These are phyloP conservation scores for Hoplostethus mediterraneus DNA, from an alignment of 2,797 vertebrate genomes.

Conservation along the genomic window DNA sequence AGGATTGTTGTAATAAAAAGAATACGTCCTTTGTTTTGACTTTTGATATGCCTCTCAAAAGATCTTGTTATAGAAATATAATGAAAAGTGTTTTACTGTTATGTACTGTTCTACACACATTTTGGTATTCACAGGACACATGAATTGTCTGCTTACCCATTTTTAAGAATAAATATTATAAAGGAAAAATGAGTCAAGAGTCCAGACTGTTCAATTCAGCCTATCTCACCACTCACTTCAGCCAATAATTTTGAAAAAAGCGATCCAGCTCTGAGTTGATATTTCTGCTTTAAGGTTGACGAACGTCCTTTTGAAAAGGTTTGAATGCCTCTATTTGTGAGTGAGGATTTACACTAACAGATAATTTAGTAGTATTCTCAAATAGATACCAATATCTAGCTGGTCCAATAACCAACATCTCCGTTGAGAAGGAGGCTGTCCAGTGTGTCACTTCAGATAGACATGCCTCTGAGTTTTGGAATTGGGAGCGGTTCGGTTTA, in stretches of 20 bases:
- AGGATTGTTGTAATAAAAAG: constrained; percentile 68
- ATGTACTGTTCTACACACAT: constrained; percentile 86
- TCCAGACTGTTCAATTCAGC: constrained; percentile 32
- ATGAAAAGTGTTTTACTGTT: constrained; percentile 85
- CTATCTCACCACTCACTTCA: not conserved
- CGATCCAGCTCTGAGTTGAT: not conserved
- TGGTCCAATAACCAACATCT: no score
- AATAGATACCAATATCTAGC: no score
- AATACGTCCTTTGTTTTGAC: constrained; percentile 72
- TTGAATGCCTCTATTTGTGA: not conserved
- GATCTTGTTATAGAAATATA: constrained; percentile 86
- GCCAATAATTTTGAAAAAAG: not conserved
- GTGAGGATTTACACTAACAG: not conserved
- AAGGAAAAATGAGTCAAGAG: constrained; percentile 51
- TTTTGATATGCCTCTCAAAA: constrained; percentile 90
- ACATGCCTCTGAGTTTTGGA: no score
- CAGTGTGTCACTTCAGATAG: no score
- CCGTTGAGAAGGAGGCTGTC: no score
- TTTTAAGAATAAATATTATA: constrained; percentile 92
- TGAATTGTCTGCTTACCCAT: constrained; percentile 86
- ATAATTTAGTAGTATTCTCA: not conserved
- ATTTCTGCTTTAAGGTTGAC: constrained; percentile 18
- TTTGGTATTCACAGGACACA: constrained; percentile 87
- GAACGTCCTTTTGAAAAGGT: constrained; percentile 5
- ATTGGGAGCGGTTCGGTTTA: no score